A percentile compares a stretch with the other conserved stretches of the same genome.
phyloP scores from a whole-genome alignment of 1,140 invertebrate genomes.

The Periplaneta americana region DNA sequence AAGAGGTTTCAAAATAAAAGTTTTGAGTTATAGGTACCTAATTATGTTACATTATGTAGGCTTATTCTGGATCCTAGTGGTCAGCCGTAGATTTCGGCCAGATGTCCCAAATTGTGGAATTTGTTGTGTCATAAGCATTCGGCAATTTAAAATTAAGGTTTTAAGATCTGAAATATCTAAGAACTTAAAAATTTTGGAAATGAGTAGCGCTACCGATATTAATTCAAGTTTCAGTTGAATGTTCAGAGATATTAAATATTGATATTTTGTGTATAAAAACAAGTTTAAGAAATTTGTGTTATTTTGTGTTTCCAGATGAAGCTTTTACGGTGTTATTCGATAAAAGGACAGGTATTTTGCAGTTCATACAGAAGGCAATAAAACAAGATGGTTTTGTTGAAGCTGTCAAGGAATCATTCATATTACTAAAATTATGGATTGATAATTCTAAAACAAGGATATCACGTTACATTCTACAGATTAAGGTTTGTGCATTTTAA shows the following conservation, averaged over 20 bases:
- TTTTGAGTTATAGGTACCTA: no score
- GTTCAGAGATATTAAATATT: neutral
- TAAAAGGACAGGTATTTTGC: neutral
- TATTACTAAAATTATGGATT: neutral
- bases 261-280: neutral
- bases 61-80: no score
- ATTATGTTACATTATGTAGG: no score
- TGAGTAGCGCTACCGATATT: no score
- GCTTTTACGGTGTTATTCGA: neutral
- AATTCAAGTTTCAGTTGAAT: neutral
- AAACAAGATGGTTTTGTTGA: neutral
- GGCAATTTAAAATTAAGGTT: neutral
- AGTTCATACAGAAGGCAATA: neutral
- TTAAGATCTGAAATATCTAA: neutral
- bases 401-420: neutral
- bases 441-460: neutral
- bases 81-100: no score
- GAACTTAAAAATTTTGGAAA: no score
- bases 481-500: neutral
- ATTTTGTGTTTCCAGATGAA: neutral
- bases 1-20: no score
- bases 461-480: neutral
- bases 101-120: no score
- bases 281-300: neutral
- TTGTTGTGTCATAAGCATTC: no score